Conservation (phyloP, 1,140 invertebrate genomes). For the Protaetia brevitarsis region DNA sequence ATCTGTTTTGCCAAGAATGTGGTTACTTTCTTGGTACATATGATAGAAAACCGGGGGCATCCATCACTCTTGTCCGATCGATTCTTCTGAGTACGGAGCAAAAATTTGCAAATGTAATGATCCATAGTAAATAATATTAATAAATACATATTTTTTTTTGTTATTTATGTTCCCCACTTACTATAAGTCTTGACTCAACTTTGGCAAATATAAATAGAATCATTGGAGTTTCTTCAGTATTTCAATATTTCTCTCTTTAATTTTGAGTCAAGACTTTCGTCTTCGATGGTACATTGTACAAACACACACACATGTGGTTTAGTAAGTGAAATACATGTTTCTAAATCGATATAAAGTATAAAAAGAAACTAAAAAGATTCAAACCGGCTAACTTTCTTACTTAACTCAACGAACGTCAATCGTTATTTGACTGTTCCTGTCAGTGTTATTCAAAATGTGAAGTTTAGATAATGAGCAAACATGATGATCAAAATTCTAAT, state of each 20-base stretch:
- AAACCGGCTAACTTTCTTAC: background rate
- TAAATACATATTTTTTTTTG: background rate
- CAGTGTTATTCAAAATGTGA: constrained; percentile 20
- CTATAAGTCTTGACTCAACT: too few relatives aligned
- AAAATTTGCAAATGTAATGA: constrained; percentile 21
- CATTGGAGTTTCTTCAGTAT: too few relatives aligned
- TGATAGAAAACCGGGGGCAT: constrained; percentile 34
- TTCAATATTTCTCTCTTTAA: too few relatives aligned
- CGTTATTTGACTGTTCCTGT: background rate
- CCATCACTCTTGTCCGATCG: constrained; percentile 7
- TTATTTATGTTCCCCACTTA: too few relatives aligned
- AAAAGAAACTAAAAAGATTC: too few relatives aligned
- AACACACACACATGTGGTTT: too few relatives aligned
- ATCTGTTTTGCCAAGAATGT: constrained; percentile 48
- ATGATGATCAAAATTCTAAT: constrained; percentile 13
- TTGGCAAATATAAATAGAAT: too few relatives aligned
- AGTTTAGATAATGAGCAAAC: constrained; percentile 17
- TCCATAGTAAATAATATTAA: background rate
- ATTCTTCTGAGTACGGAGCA: constrained; percentile 9
- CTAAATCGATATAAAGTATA: too few relatives aligned
- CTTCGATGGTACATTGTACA: too few relatives aligned
- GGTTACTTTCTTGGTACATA: constrained; percentile 47
- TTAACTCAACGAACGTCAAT: too few relatives aligned
- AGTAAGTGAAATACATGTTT: too few relatives aligned
- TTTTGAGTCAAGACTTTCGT: too few relatives aligned